Evolutionary conservation across 1,140 invertebrate genomes (phyloP).

Genomic region (Neodiprion virginianus): DNA sequence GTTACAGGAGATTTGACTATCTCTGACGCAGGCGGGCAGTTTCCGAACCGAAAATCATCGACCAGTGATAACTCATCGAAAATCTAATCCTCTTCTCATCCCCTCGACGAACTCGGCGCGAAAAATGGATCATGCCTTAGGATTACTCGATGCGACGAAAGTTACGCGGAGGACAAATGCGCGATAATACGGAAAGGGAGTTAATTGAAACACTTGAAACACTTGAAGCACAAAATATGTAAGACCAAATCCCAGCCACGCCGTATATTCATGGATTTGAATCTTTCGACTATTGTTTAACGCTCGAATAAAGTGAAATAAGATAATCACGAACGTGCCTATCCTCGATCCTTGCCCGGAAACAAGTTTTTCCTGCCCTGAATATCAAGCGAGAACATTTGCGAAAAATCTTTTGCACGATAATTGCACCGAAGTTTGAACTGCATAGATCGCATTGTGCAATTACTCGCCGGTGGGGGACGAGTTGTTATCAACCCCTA

Average conservation of each 20-base stretch:
- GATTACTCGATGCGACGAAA: not conserved
- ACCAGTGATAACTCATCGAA: not conserved
- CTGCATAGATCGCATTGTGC: no score
- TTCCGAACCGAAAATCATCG: not conserved
- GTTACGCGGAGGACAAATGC: no score
- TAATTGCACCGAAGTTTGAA: no score
- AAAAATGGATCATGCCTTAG: not conserved
- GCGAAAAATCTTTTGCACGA: no score
- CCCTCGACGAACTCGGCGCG: not conserved
- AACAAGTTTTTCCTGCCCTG: no score
- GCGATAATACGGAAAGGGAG: not conserved
- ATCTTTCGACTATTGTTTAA: not conserved
- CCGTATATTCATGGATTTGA: not conserved
- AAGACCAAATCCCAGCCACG: not conserved
- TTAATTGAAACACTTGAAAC: not conserved
- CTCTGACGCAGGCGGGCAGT: not conserved
- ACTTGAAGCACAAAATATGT: not conserved
- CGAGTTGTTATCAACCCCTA: no score
- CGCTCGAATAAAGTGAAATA: not conserved
- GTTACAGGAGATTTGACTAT: slow-evolving; percentile 4
- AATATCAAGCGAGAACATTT: no score
- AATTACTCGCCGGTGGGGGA: no score
- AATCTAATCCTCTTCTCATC: not conserved
- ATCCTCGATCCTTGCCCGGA: no score
- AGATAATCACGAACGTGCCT: no score